These are phyloP conservation scores for Strigamia transsilvanica DNA, from an alignment of 2,888 invertebrate species.

Conservation along the genomic window DNA sequence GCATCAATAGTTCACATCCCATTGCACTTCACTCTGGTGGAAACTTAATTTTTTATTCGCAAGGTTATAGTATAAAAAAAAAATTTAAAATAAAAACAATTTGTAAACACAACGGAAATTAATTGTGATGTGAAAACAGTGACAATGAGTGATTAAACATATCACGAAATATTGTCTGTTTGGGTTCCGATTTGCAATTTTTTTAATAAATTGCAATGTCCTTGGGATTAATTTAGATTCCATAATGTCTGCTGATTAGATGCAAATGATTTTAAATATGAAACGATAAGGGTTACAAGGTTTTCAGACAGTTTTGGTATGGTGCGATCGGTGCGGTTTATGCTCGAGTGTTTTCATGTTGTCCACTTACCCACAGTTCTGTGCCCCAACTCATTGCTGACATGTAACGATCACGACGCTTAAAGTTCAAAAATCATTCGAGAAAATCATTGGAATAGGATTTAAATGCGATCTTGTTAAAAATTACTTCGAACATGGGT, in stretches of 20 bases:
- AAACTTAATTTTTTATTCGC: not conserved
- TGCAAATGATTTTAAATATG: not conserved
- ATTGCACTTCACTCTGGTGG: not conserved
- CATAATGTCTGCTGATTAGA: not conserved
- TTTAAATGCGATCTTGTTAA: not conserved
- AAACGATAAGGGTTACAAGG: not conserved
- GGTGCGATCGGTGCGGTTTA: not conserved
- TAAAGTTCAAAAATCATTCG: constrained; percentile 14
- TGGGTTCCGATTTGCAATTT: not conserved
- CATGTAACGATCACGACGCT: not conserved
- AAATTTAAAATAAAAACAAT: not conserved
- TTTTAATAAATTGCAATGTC: not conserved
- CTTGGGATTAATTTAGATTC: not conserved
- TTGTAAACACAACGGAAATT: not conserved
- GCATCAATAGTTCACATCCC: constrained; percentile 23
- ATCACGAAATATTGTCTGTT: not conserved
- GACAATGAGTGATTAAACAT: constrained; percentile 11
- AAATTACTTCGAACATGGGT: constrained; percentile 22
- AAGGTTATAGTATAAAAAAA: not conserved
- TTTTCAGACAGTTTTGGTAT: not conserved
- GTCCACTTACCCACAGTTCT: constrained; percentile 62
- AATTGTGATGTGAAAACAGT: not conserved
- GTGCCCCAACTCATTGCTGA: constrained; percentile 61
- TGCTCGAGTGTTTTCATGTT: constrained; percentile 6
- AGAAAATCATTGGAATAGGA: not conserved